Evolutionary conservation across 2,797 vertebrate species (phyloP), one percentile per base, ranked within the genome.

Genomic region (Emydoidea blandingii): DNA sequence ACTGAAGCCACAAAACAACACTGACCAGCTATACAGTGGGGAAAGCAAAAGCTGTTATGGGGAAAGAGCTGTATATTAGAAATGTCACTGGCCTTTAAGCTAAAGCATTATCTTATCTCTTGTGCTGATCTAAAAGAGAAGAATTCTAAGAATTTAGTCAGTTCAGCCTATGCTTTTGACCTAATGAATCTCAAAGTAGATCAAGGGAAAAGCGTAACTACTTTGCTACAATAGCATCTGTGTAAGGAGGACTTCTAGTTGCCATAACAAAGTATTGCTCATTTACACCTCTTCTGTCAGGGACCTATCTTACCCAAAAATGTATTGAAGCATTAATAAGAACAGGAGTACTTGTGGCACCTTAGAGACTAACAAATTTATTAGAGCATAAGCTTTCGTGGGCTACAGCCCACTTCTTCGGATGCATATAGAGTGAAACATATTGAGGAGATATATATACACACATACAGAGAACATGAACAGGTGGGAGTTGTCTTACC

Each of bases 191-290:
- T 19, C 21, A 87, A 56, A 4, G 19, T 15, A 41, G 49, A 82
- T 19, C 34, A 85, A 34, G 86, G 3, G 6, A 21, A 53, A 57
- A 85, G 16, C 5, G 25, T 4, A 79, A 50, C 16, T 16, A 3
- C 29, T 87, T 93, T 92, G 47, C 52, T 1, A 0, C 27, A 62
- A 21, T 23, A 85, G n/a, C 37, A 86, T 34, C 49, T 83, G 83
- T 79, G 86, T 91, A 94, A 97, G 94, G 84, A 94, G 95, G 97
- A 96, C 97, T 89, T 96, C 97, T 97, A 90, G 92, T 96, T 97
- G 97, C 79, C 80, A 94, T 84, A 91, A 3, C 5, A 29, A 72
- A 25, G 91, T 95, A 94, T 12, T 41, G 37, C 37, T 74, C 11
- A 11, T 37, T 52, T 65, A 41, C 5, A 37, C 21, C 37, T 82